A percentile compares a stretch with the other conserved stretches of the same genome.
Conservation (phyloP, 2,888 invertebrate genomes). For the Beris chalybata region DNA sequence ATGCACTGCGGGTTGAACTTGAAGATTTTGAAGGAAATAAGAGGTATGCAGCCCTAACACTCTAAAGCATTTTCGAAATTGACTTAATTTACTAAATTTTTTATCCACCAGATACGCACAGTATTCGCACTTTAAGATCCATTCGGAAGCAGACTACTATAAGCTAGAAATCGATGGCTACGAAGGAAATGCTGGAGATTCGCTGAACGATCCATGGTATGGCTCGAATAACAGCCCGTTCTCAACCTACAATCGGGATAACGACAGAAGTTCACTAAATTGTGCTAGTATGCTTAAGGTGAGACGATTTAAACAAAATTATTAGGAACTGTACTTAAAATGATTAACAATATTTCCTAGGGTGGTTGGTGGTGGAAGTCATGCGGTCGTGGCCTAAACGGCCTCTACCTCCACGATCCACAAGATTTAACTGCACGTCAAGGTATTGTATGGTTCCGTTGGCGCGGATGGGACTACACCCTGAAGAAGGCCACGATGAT, state of each 20-base stretch:
- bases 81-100: slow-evolving; percentile 12
- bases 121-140: slow-evolving; percentile 90
- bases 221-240: slow-evolving; percentile 92
- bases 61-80: slow-evolving; percentile 8
- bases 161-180: slow-evolving; percentile 90
- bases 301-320: slow-evolving; percentile 1
- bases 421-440: slow-evolving; percentile 88
- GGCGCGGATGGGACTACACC: slow-evolving; percentile 95
- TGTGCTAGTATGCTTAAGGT: slow-evolving; percentile 89
- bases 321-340: slow-evolving; percentile 4
- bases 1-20: slow-evolving; percentile 81
- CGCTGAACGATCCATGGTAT: slow-evolving; percentile 91
- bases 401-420: slow-evolving; percentile 85
- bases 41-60: slow-evolving; percentile 60
- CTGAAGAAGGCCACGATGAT: slow-evolving; percentile 87
- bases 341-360: slow-evolving; percentile 40
- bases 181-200: slow-evolving; percentile 88
- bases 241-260: slow-evolving; percentile 90
- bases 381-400: slow-evolving; percentile 86
- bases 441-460: slow-evolving; percentile 94
- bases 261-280: slow-evolving; percentile 86
- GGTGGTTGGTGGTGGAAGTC: slow-evolving; percentile 97
- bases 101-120: slow-evolving; percentile 72
- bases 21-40: slow-evolving; percentile 93
- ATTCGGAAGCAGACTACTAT: slow-evolving; percentile 88